Evolutionary conservation across 1,140 invertebrate species (phyloP).

Genomic region (Ostrea edulis): DNA sequence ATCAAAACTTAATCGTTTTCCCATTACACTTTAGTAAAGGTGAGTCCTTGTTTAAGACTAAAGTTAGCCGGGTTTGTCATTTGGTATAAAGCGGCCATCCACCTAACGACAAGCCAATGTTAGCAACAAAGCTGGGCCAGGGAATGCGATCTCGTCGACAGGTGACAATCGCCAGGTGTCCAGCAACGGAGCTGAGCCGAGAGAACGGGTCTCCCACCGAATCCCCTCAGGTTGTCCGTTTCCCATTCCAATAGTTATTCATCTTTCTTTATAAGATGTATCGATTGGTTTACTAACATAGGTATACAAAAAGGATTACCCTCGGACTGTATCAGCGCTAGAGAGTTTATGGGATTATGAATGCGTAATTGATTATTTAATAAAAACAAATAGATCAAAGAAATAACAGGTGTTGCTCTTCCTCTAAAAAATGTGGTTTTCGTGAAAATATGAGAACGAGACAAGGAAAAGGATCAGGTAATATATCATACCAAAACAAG

Average conservation of each 20-base stretch:
- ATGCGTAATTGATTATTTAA: constrained; percentile 31
- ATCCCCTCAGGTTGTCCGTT: constrained; percentile 11
- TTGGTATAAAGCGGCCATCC: constrained; percentile 21
- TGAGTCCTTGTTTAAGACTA: constrained; percentile 25
- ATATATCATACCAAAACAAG: constrained; percentile 28
- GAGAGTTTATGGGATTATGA: background rate
- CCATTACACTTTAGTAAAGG: constrained; percentile 28
- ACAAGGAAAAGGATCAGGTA: constrained; percentile 3
- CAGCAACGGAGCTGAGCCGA: background rate
- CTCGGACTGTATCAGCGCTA: background rate
- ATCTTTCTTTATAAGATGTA: background rate
- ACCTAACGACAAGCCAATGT: constrained; percentile 38
- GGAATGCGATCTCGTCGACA: constrained; percentile 36
- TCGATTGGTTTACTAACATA: constrained; percentile 18
- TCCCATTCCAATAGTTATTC: background rate
- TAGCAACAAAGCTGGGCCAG: constrained; percentile 24
- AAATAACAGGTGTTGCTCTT: constrained; percentile 21
- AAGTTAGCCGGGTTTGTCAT: constrained; percentile 40
- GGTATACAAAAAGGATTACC: constrained; percentile 19
- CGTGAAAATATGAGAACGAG: constrained; percentile 24
- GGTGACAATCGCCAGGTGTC: constrained; percentile 26
- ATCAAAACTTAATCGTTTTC: constrained; percentile 25
- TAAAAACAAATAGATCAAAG: constrained; percentile 38
- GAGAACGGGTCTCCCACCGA: constrained; percentile 11
- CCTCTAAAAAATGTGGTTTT: constrained; percentile 2